Evolutionary conservation across 2,888 invertebrate species (phyloP).

Genomic region (Ennomos fuscantarius): DNA sequence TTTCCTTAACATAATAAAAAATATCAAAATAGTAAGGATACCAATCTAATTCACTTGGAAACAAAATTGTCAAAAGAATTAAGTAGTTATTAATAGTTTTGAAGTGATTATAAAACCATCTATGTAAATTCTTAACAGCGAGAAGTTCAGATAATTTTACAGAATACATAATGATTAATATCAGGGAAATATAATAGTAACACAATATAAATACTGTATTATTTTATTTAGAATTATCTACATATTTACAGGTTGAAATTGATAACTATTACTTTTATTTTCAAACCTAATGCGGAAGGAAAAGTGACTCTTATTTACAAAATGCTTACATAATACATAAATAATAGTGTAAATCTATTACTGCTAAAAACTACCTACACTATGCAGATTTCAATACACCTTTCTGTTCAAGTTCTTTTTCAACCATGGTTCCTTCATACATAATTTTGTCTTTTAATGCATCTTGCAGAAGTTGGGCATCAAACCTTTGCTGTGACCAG

Average conservation of each 20-base stretch:
- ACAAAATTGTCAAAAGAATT: too few species aligned
- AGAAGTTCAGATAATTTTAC: too few species aligned
- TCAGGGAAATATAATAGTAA: too few species aligned
- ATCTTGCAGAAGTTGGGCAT: conserved; percentile 86
- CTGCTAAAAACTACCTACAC: conserved; percentile 10
- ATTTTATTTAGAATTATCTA: too few species aligned
- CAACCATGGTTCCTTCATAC: conserved; percentile 87
- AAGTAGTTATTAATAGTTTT: not conserved
- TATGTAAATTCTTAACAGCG: not conserved
- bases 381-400: conserved; percentile 72
- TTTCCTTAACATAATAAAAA: not conserved
- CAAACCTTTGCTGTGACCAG: conserved; percentile 88
- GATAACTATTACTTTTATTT: too few species aligned
- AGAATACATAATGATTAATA: too few species aligned
- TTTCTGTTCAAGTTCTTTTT: conserved; percentile 74
- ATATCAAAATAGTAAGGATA: not conserved
- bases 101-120: not conserved
- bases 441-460: conserved; percentile 86
- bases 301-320: conserved; percentile 8
- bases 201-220: too few species aligned
- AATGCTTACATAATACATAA: conserved; percentile 2
- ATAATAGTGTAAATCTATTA: conserved; percentile 2
- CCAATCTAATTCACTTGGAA: not conserved
- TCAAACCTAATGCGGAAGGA: too few species aligned
- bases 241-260: too few species aligned